A percentile compares a stretch with the other conserved stretches of the same genome.
These are phyloP conservation scores for Ormyrus thymus DNA, from an alignment of 2,888 invertebrate genomes.

Conservation along the genomic window DNA sequence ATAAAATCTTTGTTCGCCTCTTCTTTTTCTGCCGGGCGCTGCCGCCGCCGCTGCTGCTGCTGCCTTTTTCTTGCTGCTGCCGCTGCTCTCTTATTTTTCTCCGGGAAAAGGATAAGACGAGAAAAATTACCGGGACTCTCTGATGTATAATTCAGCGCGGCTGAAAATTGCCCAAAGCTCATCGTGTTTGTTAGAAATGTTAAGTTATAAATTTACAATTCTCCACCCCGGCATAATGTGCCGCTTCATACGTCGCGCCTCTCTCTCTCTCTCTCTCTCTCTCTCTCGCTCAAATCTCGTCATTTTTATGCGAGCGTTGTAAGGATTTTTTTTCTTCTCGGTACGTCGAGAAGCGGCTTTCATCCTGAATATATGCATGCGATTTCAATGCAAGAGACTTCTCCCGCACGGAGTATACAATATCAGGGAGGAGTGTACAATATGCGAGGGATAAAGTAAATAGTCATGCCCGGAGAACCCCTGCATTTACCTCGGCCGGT, in stretches of 20 bases:
- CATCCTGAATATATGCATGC: no score
- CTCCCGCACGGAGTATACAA: no score
- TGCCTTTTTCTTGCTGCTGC: neutral
- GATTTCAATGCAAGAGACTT: no score
- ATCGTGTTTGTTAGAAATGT: constrained; percentile 37
- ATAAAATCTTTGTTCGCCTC: constrained; percentile 43
- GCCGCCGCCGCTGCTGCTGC: neutral
- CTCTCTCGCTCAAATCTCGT: no score
- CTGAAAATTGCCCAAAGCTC: constrained; percentile 40
- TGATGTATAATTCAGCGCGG: constrained; percentile 46
- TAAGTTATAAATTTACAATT: constrained; percentile 40
- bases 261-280: no score
- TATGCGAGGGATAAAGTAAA: no score
- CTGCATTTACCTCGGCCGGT: no score
- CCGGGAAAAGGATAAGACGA: constrained; percentile 30
- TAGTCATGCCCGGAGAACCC: no score
- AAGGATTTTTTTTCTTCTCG: no score
- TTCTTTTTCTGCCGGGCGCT: constrained; percentile 8
- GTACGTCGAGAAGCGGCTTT: no score
- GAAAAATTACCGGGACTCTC: constrained; percentile 43
- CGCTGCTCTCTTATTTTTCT: constrained; percentile 10
- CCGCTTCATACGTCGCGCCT: neutral
- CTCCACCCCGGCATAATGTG: neutral
- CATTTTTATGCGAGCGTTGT: no score
- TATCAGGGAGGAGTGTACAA: no score